phyloP scores from a whole-genome alignment of 1,140 invertebrate species.

The Calosoma granatense region DNA sequence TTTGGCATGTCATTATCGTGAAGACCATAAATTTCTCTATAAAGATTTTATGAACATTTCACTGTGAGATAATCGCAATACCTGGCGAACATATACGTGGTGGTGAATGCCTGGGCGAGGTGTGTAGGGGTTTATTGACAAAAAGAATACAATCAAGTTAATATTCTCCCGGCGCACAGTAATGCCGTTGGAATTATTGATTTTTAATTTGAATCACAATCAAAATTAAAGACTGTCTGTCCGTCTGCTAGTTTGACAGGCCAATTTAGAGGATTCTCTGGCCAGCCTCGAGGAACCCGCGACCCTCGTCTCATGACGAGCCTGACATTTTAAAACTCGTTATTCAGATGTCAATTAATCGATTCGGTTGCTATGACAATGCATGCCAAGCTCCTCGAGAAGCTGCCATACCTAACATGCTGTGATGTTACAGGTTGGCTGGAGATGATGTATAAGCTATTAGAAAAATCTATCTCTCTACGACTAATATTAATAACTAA shows the following conservation, averaged over 20 bases:
- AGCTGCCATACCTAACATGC: too few species aligned
- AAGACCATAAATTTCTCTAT: too few species aligned
- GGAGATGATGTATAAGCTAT: too few species aligned
- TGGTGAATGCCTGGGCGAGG: too few species aligned
- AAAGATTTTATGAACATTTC: too few species aligned
- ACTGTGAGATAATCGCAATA: too few species aligned
- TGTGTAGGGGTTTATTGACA: not conserved
- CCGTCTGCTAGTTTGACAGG: not conserved
- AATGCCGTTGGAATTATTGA: not conserved
- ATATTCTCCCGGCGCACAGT: not conserved
- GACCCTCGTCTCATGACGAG: slow-evolving; percentile 15
- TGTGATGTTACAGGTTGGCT: too few species aligned
- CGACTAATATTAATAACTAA: too few species aligned
- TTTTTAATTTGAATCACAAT: slow-evolving; percentile 9
- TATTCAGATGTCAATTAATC: slow-evolving; percentile 22
- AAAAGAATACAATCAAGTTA: slow-evolving; percentile 5
- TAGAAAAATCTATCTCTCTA: too few species aligned
- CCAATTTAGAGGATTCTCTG: slow-evolving; percentile 10
- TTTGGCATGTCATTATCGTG: too few species aligned
- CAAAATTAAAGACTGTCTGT: slow-evolving; percentile 9
- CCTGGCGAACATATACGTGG: too few species aligned
- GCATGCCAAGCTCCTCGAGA: too few species aligned
- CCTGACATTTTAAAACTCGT: slow-evolving; percentile 20
- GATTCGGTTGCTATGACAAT: slow-evolving; percentile 13
- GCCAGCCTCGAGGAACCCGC: not conserved